Base-by-base conservation (phyloP, 2,888 invertebrate species). In the Dryococelus australis region DNA sequence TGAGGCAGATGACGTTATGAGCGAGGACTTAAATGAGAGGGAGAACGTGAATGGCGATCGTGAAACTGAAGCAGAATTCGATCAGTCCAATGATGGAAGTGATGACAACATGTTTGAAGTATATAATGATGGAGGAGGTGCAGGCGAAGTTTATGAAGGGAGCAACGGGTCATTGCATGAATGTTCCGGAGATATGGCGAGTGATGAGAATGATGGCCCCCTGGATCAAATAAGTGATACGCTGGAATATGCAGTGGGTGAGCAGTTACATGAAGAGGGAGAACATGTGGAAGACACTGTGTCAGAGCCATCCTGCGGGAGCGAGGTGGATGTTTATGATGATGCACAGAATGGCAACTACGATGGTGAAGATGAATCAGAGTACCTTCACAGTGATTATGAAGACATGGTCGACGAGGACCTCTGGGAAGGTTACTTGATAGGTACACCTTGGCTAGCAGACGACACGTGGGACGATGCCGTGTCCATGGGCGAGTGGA, bases 381-480 rank as follows among this genome's bases (percentile, higher is more conserved):
- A 65, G 20, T 65, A 65, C 65, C 47, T 47, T 47, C 47, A 10
- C 16, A 47, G 47, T 6, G 47, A 47, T 47, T 47, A 47, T 6
- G 47, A 47, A 47, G 47, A 47, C 47, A 47, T 47, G 47, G 47
- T 16, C 16, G 65, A 65, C n/a, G 51, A 51, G 51, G 65, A 65
- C 8, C 10, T 65, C n/a, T 65, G 65, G 65, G 65, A 65, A 8
- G n/a, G 24, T 20, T 8, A 65, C 65, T n/a, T 65, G 3, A 20
- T 65, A 47, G 47, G 47, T 6, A 10, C 20, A 24, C 65, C 65
- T 20, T 65, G 65, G 65, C 65, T 16, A 65, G 24, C 24, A 0
- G 65, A 65, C n/a, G 65, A 65, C 65, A 65, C 65, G n/a, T 65
- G 65, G 65, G 65, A 65, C n/a, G 65, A 65, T n/a, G n/a, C 16